These are phyloP conservation scores for Leptonema lineaticorne DNA, from an alignment of 1,140 invertebrate species.

Conservation along the genomic window DNA sequence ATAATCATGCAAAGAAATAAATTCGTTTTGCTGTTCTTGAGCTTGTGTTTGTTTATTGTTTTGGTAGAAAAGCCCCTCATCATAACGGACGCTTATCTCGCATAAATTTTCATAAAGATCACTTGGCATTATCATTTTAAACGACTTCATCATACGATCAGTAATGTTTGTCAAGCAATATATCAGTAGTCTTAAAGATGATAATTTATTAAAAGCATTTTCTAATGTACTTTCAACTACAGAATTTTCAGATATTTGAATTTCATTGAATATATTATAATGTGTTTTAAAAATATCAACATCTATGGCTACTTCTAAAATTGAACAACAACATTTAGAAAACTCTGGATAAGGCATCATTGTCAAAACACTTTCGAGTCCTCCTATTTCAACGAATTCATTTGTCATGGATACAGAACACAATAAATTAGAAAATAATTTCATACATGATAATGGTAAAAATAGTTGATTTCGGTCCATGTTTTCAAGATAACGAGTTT, in stretches of 20 bases:
- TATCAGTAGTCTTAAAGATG: slow-evolving; percentile 57
- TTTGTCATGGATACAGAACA: slow-evolving; percentile 58
- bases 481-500: slow-evolving; percentile 52
- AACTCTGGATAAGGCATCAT: slow-evolving; percentile 58
- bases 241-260: too few species aligned
- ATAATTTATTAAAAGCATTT: too few species aligned
- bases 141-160: slow-evolving; percentile 41
- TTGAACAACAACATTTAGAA: slow-evolving; percentile 59
- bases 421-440: slow-evolving; percentile 61
- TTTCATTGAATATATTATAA: slow-evolving; percentile 44
- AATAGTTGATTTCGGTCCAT: slow-evolving; percentile 55
- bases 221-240: too few species aligned
- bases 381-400: slow-evolving; percentile 60
- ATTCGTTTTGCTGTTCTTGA: too few species aligned
- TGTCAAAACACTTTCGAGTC: slow-evolving; percentile 58
- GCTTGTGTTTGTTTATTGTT: too few species aligned
- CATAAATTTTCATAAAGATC: too few species aligned
- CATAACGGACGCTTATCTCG: too few species aligned
- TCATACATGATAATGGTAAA: slow-evolving; percentile 61
- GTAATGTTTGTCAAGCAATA: slow-evolving; percentile 56
- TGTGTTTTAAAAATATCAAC: slow-evolving; percentile 59
- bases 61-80: too few species aligned
- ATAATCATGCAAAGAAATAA: too few species aligned
- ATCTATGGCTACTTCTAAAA: slow-evolving; percentile 63
- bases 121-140: slow-evolving; percentile 47